Conservation (phyloP, 2,113 vertebrate genomes). For the Mesitornis unicolor region DNA sequence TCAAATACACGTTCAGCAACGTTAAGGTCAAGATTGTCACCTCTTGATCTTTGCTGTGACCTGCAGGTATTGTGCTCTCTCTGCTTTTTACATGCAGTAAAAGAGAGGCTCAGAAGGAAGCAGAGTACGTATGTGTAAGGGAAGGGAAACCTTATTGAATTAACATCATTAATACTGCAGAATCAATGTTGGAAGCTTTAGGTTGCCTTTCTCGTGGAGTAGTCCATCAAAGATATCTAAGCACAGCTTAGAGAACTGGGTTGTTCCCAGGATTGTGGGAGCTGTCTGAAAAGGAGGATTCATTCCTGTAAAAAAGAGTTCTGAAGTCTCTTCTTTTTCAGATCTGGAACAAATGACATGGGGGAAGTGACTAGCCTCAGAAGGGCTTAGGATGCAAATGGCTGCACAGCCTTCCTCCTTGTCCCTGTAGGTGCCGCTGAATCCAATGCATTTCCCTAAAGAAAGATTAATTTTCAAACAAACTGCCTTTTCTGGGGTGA, state of each 20-base stretch:
- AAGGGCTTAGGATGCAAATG: background rate
- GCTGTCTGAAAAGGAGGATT: background rate
- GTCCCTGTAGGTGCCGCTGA: background rate
- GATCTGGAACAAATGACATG: background rate
- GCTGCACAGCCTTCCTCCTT: background rate
- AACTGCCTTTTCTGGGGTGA: background rate
- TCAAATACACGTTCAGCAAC: background rate
- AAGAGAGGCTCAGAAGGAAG: background rate
- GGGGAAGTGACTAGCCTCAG: background rate
- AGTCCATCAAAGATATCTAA: background rate
- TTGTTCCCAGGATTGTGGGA: background rate
- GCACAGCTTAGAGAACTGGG: background rate
- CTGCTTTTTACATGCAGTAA: background rate
- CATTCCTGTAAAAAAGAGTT: background rate
- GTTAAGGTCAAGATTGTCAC: background rate
- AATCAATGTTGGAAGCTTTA: background rate
- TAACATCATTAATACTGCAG: background rate
- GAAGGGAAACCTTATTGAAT: background rate
- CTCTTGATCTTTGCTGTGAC: background rate
- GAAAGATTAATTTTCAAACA: background rate
- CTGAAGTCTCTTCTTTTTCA: background rate
- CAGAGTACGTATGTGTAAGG: fast-evolving
- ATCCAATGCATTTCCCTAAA: background rate
- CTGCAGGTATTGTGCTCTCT: background rate
- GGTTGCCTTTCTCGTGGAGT: background rate